Percentiles rank a stretch among this genome's conserved stretches.
Evolutionary conservation across 2,113 vertebrate genomes (phyloP).

Genomic region (Scytalopus superciliaris): DNA sequence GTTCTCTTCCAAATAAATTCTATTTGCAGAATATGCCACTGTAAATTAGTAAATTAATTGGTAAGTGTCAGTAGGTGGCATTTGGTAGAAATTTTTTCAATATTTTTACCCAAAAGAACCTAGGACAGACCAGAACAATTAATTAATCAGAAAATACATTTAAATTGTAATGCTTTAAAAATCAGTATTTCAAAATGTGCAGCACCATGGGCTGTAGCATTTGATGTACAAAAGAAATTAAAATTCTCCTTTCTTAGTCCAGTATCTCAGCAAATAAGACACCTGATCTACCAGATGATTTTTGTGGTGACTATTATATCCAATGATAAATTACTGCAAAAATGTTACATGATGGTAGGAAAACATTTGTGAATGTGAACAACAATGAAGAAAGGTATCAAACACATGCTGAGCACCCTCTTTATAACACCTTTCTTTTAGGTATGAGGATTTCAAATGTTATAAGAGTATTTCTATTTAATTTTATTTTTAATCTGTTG

Average conservation of each 20-base stretch:
- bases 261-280: background rate
- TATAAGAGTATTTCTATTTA: background rate
- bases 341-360: slow-evolving; percentile 68
- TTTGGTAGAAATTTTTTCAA: background rate
- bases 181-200: background rate
- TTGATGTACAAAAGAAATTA: background rate
- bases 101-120: background rate
- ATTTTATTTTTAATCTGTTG: slow-evolving; percentile 19
- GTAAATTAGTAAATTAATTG: background rate
- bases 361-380: slow-evolving; percentile 74
- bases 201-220: background rate
- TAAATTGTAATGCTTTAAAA: background rate
- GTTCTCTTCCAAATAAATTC: background rate
- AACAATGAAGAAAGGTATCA: slow-evolving; percentile 70
- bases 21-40: slow-evolving; percentile 9
- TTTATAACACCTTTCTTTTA: slow-evolving; percentile 77
- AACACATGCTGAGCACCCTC: slow-evolving; percentile 78
- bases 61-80: background rate
- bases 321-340: slow-evolving; percentile 70
- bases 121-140: background rate
- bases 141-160: background rate
- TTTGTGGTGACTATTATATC: background rate
- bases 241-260: background rate
- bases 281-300: background rate
- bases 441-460: slow-evolving; percentile 32